Percentiles rank a stretch among this genome's conserved stretches.
These are phyloP conservation scores for Torymus texanus DNA, from an alignment of 2,888 invertebrate genomes.

Conservation along the genomic window DNA sequence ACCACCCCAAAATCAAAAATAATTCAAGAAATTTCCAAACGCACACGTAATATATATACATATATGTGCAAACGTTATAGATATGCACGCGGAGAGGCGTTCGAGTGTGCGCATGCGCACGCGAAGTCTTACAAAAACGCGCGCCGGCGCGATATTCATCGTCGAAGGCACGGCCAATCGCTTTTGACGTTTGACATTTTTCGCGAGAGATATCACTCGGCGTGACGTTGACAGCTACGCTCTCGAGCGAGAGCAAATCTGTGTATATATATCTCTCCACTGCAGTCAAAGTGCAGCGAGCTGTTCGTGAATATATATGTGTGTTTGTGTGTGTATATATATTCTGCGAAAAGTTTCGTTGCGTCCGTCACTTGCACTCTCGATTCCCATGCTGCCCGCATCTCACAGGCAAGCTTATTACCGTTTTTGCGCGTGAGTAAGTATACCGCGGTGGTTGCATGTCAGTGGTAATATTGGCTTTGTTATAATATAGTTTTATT, in stretches of 20 bases:
- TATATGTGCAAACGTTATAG: too few species aligned
- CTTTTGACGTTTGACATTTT: conserved; percentile 41
- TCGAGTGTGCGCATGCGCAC: conserved; percentile 1
- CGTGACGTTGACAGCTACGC: conserved; percentile 23
- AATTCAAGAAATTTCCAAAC: too few species aligned
- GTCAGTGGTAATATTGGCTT: conserved; percentile 1
- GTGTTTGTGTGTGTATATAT: neutral
- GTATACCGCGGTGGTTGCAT: neutral
- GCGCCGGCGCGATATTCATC: conserved; percentile 24
- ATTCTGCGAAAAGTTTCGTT: conserved; percentile 16
- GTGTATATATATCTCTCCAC: neutral
- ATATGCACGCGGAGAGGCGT: neutral
- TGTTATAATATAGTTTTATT: conserved; percentile 20
- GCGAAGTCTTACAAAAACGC: conserved; percentile 36
- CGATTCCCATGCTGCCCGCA: conserved; percentile 33
- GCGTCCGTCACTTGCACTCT: conserved; percentile 49
- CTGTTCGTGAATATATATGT: neutral
- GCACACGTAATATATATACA: too few species aligned
- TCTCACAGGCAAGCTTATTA: conserved; percentile 7
- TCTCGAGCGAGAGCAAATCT: conserved; percentile 8
- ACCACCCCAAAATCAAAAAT: too few species aligned
- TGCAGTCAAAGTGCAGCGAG: neutral
- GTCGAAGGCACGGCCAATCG: conserved; percentile 41
- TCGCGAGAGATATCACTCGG: conserved; percentile 42
- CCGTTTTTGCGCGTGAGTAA: conserved; percentile 34